Percentiles rank a stretch among this genome's conserved stretches.
phyloP scores from a whole-genome alignment of 1,140 invertebrate species.

The Diorhabda sublineata region DNA sequence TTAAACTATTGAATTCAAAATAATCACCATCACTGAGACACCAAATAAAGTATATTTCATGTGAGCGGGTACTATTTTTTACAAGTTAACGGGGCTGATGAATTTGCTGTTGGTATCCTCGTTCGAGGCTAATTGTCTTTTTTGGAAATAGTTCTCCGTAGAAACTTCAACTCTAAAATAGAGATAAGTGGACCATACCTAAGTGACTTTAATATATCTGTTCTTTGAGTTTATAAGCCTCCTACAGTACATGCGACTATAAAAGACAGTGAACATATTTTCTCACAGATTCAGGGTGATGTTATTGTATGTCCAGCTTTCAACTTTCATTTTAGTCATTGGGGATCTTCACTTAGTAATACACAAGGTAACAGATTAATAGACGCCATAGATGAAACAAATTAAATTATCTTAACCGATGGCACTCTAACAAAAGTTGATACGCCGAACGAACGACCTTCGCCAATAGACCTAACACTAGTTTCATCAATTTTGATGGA shows the following conservation, averaged over 20 bases:
- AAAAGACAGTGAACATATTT: background rate
- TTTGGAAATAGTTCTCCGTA: background rate
- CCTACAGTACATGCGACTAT: background rate
- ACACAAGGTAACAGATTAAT: background rate
- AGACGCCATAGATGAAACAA: background rate
- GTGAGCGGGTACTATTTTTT: too few relatives aligned
- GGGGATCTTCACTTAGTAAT: background rate
- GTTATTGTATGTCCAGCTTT: background rate
- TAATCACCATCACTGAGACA: too few relatives aligned
- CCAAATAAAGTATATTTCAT: too few relatives aligned
- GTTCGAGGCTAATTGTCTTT: background rate
- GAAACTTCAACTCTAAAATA: background rate
- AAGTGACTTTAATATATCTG: background rate
- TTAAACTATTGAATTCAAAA: background rate
- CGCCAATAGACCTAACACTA: too few relatives aligned
- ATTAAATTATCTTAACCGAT: background rate
- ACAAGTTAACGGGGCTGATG: too few relatives aligned
- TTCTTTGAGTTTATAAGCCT: background rate
- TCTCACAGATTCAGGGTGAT: background rate
- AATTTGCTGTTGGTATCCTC: too few relatives aligned
- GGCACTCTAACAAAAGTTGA: background rate
- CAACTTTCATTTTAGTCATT: background rate
- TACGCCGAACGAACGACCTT: background rate
- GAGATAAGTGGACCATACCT: background rate
- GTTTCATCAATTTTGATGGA: background rate